These are phyloP conservation scores for Cephus cinctus DNA, from an alignment of 1,140 invertebrate genomes.

Conservation along the genomic window DNA sequence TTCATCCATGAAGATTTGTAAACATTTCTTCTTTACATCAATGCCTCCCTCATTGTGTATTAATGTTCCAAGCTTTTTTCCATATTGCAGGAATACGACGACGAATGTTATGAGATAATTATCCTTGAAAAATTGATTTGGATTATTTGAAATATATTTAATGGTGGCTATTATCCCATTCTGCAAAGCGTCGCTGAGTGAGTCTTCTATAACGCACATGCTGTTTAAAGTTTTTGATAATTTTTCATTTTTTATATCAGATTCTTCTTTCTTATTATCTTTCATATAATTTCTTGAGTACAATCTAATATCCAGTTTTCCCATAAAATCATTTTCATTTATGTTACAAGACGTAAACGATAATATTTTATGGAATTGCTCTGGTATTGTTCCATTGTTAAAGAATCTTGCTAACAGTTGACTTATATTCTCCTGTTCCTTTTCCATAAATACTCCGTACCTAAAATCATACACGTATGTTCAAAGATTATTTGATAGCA, in stretches of 20 bases:
- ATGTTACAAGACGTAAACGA: conserved; percentile 56
- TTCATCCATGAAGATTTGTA: conserved; percentile 29
- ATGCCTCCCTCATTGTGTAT: neutral
- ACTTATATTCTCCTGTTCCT: conserved; percentile 56
- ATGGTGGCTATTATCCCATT: conserved; percentile 39
- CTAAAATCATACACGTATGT: conserved; percentile 22
- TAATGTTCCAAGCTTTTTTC: conserved; percentile 13
- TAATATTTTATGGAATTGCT: conserved; percentile 60
- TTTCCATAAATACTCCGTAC: conserved; percentile 38
- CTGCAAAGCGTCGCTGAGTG: conserved; percentile 36
- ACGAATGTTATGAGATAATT: conserved; percentile 49
- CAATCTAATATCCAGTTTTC: conserved; percentile 55
- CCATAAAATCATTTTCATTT: conserved; percentile 55
- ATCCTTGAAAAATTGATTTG: conserved; percentile 40
- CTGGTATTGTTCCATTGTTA: conserved; percentile 25
- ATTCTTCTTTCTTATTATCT: conserved; percentile 19
- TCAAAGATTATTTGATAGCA: neutral
- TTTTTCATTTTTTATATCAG: conserved; percentile 30
- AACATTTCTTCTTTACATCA: conserved; percentile 16
- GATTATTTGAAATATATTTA: conserved; percentile 30
- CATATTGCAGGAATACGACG: conserved; percentile 41
- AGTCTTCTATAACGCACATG: conserved; percentile 28
- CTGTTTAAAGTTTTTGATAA: conserved; percentile 39
- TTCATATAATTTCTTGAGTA: conserved; percentile 43
- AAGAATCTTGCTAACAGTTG: conserved; percentile 56